Percentiles rank a stretch among this genome's conserved stretches.
These are phyloP conservation scores for Thecophora atra DNA, from an alignment of 2,888 invertebrate species.

Conservation along the genomic window DNA sequence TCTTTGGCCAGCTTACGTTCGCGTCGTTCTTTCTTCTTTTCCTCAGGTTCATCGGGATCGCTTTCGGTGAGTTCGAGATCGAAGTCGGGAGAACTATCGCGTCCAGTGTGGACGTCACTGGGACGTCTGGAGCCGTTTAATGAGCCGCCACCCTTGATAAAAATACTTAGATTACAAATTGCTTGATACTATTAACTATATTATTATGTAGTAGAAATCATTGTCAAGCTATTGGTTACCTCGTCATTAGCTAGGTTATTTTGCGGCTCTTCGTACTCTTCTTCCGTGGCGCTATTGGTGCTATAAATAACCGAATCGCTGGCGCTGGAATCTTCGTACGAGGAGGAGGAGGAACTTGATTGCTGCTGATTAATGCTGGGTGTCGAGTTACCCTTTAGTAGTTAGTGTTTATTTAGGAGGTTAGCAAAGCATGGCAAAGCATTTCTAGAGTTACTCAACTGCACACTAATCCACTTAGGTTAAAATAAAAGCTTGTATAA, in stretches of 20 bases:
- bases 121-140: slow-evolving; percentile 60
- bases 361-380: slow-evolving; percentile 45
- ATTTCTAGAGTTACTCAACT: slow-evolving; percentile 11
- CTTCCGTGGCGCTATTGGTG: slow-evolving; percentile 41
- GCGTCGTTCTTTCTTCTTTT: slow-evolving; percentile 74
- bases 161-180: neutral
- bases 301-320: slow-evolving; percentile 50
- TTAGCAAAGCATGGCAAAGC: slow-evolving; percentile 24
- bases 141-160: slow-evolving; percentile 55
- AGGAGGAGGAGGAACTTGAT: slow-evolving; percentile 63
- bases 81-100: slow-evolving; percentile 72
- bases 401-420: slow-evolving; percentile 26
- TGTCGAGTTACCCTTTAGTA: slow-evolving; percentile 38
- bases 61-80: slow-evolving; percentile 72
- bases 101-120: slow-evolving; percentile 62
- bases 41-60: slow-evolving; percentile 74
- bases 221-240: slow-evolving; percentile 16
- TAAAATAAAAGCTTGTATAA: slow-evolving; percentile 4
- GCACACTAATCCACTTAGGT: neutral
- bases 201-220: neutral
- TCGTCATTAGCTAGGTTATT: slow-evolving; percentile 19
- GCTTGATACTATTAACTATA: neutral
- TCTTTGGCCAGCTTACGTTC: slow-evolving; percentile 72
- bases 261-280: neutral
- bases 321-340: slow-evolving; percentile 44